phyloP scores from a whole-genome alignment of 2,113 vertebrate species.

The Madoqua kirkii region DNA sequence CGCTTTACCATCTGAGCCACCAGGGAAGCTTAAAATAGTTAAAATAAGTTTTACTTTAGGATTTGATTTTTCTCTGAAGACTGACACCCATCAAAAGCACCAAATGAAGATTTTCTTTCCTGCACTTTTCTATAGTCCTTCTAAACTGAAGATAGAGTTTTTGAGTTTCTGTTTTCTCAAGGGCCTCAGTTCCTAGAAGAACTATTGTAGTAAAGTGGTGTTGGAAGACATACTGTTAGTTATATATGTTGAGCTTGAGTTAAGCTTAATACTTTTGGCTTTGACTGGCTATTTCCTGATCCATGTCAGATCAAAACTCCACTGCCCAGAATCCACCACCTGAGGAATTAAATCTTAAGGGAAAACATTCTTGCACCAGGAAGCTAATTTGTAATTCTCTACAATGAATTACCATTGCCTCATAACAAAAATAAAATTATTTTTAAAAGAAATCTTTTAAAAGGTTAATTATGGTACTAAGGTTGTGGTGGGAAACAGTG shows the following conservation, averaged over 20 bases:
- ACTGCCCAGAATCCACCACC: not conserved
- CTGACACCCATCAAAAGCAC: not conserved
- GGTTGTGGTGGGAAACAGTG: too few species aligned
- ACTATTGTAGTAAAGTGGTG: not conserved
- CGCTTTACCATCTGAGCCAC: not conserved
- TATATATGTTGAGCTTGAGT: not conserved
- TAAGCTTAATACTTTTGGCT: not conserved
- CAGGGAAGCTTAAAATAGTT: not conserved
- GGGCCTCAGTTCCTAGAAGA: not conserved
- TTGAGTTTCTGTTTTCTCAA: not conserved
- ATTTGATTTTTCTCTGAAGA: not conserved
- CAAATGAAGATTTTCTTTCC: not conserved
- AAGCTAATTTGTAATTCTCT: not conserved
- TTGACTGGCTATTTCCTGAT: not conserved
- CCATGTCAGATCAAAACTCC: not conserved
- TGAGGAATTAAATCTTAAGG: conserved; percentile 32
- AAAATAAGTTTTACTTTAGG: not conserved
- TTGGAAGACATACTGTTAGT: not conserved
- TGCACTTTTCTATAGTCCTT: not conserved
- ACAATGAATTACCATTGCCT: not conserved
- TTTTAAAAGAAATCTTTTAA: not conserved
- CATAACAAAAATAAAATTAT: not conserved
- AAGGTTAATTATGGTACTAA: not conserved
- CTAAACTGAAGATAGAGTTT: not conserved
- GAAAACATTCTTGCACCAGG: not conserved